Conservation (phyloP, 2,888 invertebrate species). For the Copidosoma aretas region DNA sequence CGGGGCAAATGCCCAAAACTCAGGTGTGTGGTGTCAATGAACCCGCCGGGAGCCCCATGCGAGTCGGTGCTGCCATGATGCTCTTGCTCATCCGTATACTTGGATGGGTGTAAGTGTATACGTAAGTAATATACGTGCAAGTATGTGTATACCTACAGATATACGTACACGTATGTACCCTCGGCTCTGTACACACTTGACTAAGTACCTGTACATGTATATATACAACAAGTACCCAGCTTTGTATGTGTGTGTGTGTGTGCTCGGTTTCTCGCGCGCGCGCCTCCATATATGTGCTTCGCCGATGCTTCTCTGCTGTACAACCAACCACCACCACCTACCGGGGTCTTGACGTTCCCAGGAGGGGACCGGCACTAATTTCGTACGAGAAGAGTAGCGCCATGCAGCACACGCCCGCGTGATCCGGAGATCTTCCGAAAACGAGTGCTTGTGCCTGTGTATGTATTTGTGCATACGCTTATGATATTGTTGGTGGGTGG, state of each 20-base stretch:
- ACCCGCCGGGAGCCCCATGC: slow-evolving; percentile 52
- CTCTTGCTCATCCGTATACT: slow-evolving; percentile 7
- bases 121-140: too few species aligned
- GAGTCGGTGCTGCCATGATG: slow-evolving; percentile 46
- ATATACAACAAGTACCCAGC: background rate
- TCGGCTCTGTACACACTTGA: too few species aligned
- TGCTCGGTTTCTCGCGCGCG: background rate
- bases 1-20: slow-evolving; percentile 61
- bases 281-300: slow-evolving; percentile 39
- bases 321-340: slow-evolving; percentile 50
- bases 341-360: slow-evolving; percentile 64
- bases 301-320: too few species aligned
- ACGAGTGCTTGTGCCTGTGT: too few species aligned
- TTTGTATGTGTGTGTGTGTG: background rate
- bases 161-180: too few species aligned
- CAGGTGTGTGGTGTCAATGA: slow-evolving; percentile 59
- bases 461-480: too few species aligned
- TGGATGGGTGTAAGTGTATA: background rate
- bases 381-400: slow-evolving; percentile 49
- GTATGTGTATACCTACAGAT: too few species aligned
- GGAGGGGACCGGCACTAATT: slow-evolving; percentile 62
- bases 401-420: background rate
- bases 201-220: background rate
- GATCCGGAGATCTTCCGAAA: background rate
- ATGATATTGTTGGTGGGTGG: too few species aligned